Evolutionary conservation across 2,113 vertebrate species (phyloP).

Genomic region (Macroglossus sobrinus): DNA sequence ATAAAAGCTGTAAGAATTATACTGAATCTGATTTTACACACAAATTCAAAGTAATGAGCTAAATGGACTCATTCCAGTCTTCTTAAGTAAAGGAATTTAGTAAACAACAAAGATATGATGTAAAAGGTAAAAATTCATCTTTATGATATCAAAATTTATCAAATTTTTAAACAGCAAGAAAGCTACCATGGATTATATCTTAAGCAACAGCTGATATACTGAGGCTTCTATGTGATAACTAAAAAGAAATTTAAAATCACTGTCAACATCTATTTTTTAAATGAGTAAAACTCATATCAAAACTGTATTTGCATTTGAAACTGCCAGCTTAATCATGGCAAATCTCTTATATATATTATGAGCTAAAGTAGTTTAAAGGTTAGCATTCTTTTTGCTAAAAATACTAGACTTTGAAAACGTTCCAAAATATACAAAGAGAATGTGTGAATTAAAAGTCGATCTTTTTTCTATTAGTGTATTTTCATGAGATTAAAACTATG

Average conservation of each 20-base stretch:
- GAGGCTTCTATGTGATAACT: neutral
- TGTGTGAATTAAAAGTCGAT: neutral
- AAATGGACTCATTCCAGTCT: neutral
- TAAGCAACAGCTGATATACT: neutral
- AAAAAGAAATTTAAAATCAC: neutral
- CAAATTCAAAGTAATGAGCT: neutral
- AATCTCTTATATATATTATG: neutral
- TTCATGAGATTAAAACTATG: neutral
- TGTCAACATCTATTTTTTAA: neutral
- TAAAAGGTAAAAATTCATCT: neutral
- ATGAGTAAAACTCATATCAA: neutral
- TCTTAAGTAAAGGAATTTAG: neutral
- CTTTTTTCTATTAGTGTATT: neutral
- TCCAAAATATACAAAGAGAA: neutral
- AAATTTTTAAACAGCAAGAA: neutral
- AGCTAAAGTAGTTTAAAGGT: neutral
- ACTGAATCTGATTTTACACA: neutral
- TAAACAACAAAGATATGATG: neutral
- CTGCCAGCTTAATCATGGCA: neutral
- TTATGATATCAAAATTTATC: neutral
- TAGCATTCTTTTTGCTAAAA: neutral
- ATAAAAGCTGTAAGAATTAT: neutral
- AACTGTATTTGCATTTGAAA: neutral
- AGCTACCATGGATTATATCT: neutral
- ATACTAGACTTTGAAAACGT: neutral